Conservation (phyloP, 1,140 invertebrate species). For the Drosophila saltans region DNA sequence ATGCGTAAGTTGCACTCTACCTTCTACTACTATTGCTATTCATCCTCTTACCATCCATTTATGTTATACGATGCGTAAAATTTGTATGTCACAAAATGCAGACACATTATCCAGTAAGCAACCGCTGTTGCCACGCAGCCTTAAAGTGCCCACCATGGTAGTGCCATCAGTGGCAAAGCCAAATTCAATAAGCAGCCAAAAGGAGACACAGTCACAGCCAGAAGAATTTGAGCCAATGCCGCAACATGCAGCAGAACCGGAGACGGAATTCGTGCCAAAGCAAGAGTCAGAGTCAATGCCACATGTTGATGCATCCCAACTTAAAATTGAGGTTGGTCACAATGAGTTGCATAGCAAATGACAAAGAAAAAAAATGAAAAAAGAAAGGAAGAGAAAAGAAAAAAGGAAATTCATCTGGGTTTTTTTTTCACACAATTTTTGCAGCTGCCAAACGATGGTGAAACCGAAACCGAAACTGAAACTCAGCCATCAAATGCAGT, state of each 20-base stretch:
- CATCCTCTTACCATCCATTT: not conserved
- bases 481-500: constrained; percentile 53
- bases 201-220: constrained; percentile 33
- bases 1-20: constrained; percentile 47
- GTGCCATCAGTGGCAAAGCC: constrained; percentile 46
- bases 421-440: constrained; percentile 41
- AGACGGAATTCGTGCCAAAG: not conserved
- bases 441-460: constrained; percentile 39
- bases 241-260: no score
- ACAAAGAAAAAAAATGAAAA: not conserved
- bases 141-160: constrained; percentile 54
- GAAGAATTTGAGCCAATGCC: not conserved
- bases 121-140: constrained; percentile 61
- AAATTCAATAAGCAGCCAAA: constrained; percentile 68
- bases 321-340: constrained; percentile 38
- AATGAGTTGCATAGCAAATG: constrained; percentile 12
- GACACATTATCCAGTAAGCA: constrained; percentile 64
- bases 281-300: not conserved
- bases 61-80: constrained; percentile 12
- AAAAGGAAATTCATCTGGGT: not conserved
- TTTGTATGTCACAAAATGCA: constrained; percentile 60
- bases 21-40: no score
- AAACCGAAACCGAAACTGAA: constrained; percentile 31
- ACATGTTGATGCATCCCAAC: constrained; percentile 20
- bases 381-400: not conserved